A percentile compares a stretch with the other conserved stretches of the same genome.
Evolutionary conservation across 2,797 vertebrate genomes (phyloP).

Genomic region (Malacoctenus gilli): DNA sequence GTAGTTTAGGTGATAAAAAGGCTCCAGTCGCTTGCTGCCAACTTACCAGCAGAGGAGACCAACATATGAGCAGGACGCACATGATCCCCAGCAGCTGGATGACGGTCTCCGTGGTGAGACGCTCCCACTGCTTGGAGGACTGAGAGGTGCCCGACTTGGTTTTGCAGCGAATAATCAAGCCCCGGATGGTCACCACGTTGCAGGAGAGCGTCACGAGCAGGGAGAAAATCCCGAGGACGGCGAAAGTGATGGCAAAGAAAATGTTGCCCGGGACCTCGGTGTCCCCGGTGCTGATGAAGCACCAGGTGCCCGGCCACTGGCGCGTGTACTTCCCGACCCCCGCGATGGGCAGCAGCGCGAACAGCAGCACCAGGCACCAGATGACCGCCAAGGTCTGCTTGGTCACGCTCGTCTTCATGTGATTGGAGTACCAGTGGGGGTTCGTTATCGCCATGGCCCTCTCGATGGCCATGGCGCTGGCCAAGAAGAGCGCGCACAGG

Average conservation of each 20-base stretch:
- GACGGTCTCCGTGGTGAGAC: conserved; percentile 92
- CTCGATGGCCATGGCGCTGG: conserved; percentile 94
- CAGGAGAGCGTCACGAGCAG: conserved; percentile 88
- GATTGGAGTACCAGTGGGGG: conserved; percentile 93
- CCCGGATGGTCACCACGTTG: conserved; percentile 91
- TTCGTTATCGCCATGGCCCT: conserved; percentile 90
- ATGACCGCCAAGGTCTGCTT: conserved; percentile 82
- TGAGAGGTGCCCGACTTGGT: conserved; percentile 80
- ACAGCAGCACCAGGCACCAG: conserved; percentile 83
- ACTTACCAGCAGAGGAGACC: conserved; percentile 96
- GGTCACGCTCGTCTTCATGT: conserved; percentile 89
- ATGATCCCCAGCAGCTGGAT: conserved; percentile 94
- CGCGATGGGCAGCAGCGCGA: conserved; percentile 88
- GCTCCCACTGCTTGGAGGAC: conserved; percentile 89
- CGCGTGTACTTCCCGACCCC: conserved; percentile 88
- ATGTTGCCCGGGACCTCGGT: conserved; percentile 69
- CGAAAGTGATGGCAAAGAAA: conserved; percentile 88
- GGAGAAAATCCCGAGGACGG: conserved; percentile 86
- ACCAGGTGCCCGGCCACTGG: conserved; percentile 98
- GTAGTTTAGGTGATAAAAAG: too few species aligned
- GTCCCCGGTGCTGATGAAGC: conserved; percentile 89
- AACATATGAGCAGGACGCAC: conserved; percentile 93
- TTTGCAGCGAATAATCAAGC: conserved; percentile 87
- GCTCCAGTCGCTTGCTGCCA: too few species aligned
- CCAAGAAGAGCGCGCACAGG: conserved; percentile 91